A percentile compares a stretch with the other conserved stretches of the same genome.
phyloP scores from a whole-genome alignment of 2,113 vertebrate genomes.

The Garra rufa region DNA sequence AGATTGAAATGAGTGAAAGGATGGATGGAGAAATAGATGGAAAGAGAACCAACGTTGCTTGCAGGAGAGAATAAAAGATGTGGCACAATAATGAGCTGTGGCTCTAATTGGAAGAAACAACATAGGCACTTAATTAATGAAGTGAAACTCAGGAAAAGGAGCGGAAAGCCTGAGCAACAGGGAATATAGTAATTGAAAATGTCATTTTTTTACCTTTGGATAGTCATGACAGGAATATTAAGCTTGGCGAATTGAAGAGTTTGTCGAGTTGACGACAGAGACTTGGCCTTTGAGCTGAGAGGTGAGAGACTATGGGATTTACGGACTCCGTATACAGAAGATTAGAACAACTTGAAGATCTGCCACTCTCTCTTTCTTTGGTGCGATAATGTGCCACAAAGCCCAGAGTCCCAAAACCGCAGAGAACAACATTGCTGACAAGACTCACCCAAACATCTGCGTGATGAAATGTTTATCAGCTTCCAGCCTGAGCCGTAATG shows the following conservation, averaged over 20 bases:
- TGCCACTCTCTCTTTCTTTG: slow-evolving; percentile 1
- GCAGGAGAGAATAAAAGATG: slow-evolving; percentile 59
- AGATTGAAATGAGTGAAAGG: slow-evolving; percentile 44
- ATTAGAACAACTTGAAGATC: not conserved
- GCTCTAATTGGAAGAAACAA: slow-evolving; percentile 74
- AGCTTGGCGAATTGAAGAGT: not conserved
- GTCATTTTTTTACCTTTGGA: slow-evolving; percentile 10
- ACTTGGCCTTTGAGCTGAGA: slow-evolving; percentile 37
- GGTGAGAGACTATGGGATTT: not conserved
- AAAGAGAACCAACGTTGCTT: slow-evolving; percentile 44
- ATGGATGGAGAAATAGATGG: slow-evolving; percentile 22
- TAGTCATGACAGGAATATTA: slow-evolving; percentile 33
- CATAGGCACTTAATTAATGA: slow-evolving; percentile 68
- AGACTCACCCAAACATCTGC: slow-evolving; percentile 11
- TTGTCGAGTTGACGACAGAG: not conserved
- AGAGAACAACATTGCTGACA: slow-evolving; percentile 13
- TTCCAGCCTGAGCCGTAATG: slow-evolving; percentile 7
- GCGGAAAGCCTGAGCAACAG: slow-evolving; percentile 23
- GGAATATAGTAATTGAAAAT: slow-evolving; percentile 26
- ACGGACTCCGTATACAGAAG: not conserved
- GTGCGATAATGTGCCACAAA: slow-evolving; percentile 2
- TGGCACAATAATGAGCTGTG: slow-evolving; percentile 71
- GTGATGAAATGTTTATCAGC: slow-evolving; percentile 39
- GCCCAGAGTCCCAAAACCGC: not conserved
- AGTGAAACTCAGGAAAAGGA: slow-evolving; percentile 33